These are phyloP conservation scores for Recurvirostra avosetta DNA, from an alignment of 2,113 vertebrate genomes.

Conservation along the genomic window DNA sequence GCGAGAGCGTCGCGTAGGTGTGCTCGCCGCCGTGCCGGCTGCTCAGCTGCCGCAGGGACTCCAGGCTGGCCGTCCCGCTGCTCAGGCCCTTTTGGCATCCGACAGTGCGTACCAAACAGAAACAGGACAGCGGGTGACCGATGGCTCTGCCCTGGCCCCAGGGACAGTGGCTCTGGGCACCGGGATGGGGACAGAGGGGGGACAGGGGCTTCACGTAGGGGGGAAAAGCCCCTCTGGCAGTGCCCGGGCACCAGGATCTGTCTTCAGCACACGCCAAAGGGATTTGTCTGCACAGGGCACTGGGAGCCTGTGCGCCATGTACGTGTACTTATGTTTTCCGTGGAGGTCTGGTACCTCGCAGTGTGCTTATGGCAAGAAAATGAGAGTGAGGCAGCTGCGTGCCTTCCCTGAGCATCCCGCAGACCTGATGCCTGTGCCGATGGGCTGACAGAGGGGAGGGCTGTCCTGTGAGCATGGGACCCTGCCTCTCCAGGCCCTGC, in stretches of 20 bases:
- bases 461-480: rapidly evolving
- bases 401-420: background rate
- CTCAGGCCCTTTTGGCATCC: conserved; percentile 47
- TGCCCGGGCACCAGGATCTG: rapidly evolving
- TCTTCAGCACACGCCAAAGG: rapidly evolving
- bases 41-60: conserved; percentile 71
- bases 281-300: background rate
- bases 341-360: background rate
- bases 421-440: background rate
- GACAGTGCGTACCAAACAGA: conserved; percentile 51
- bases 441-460: background rate
- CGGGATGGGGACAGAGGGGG: background rate
- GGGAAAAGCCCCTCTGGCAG: background rate
- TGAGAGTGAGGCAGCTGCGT: background rate
- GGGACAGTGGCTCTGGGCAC: background rate
- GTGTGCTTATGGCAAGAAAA: background rate
- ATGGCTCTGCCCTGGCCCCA: background rate
- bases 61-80: conserved; percentile 66
- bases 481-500: background rate
- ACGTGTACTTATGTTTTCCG: rapidly evolving
- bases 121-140: conserved; percentile 37
- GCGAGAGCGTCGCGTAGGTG: conserved; percentile 68
- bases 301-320: background rate
- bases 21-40: conserved; percentile 61
- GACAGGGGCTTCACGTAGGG: rapidly evolving